Conservation (phyloP, 2,113 vertebrate species). For the Nibea albiflora region DNA sequence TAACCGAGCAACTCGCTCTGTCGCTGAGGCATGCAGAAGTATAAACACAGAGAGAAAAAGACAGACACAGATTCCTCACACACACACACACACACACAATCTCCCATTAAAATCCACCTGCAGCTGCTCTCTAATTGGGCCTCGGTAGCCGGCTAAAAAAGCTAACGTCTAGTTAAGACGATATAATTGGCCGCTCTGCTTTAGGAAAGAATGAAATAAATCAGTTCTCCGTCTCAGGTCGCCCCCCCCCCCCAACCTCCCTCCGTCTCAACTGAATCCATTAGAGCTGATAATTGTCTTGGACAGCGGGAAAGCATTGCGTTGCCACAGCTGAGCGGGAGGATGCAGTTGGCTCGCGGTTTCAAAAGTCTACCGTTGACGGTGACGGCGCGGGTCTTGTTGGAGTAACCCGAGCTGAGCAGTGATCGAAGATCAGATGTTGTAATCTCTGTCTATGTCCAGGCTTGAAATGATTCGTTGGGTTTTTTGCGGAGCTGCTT, state of each 20-base stretch:
- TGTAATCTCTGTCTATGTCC: conserved; percentile 50
- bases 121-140: conserved; percentile 79
- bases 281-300: conserved; percentile 79
- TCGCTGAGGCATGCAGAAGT: conserved; percentile 63
- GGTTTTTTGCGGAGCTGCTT: not conserved
- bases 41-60: conserved; percentile 35
- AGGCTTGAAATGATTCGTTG: conserved; percentile 6
- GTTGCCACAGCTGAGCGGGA: conserved; percentile 54
- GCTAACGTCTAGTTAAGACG: conserved; percentile 75
- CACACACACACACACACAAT: conserved; percentile 1
- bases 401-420: conserved; percentile 34
- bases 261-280: conserved; percentile 72
- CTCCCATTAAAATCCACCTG: conserved; percentile 78
- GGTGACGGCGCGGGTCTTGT: conserved; percentile 14
- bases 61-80: conserved; percentile 33
- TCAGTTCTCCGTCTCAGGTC: conserved; percentile 70
- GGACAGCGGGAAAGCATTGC: conserved; percentile 47
- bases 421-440: conserved; percentile 53
- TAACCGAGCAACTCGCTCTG: conserved; percentile 58
- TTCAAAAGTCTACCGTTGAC: conserved; percentile 30
- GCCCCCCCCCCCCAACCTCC: not conserved
- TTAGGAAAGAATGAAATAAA: conserved; percentile 79
- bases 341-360: conserved; percentile 46
- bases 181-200: conserved; percentile 79
- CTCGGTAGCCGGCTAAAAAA: conserved; percentile 65